A percentile compares a stretch with the other conserved stretches of the same genome.
Evolutionary conservation across 2,888 invertebrate species (phyloP).

Genomic region (Tetragonula carbonaria): DNA sequence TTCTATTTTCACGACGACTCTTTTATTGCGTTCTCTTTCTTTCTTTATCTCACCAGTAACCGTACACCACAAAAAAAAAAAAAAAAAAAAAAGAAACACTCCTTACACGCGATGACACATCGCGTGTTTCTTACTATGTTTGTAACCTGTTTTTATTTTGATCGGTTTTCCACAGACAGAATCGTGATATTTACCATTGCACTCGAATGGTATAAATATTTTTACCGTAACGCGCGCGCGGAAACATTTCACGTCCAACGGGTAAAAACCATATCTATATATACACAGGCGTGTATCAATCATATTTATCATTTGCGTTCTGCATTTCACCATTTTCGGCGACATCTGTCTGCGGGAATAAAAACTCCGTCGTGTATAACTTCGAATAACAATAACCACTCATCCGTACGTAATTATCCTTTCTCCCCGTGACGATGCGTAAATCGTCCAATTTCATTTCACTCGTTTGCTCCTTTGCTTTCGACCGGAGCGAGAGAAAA

Average conservation of each 20-base stretch:
- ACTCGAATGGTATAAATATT: not conserved
- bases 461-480: no score
- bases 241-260: not conserved
- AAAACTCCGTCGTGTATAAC: not conserved
- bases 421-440: not conserved
- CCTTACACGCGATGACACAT: slow-evolving; percentile 2
- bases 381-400: slow-evolving; percentile 9
- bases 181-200: slow-evolving; percentile 16
- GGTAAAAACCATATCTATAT: slow-evolving; percentile 7
- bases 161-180: slow-evolving; percentile 24
- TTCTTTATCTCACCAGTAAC: slow-evolving; percentile 19
- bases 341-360: not conserved
- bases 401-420: not conserved
- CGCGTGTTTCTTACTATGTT: slow-evolving; percentile 68
- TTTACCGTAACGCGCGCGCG: not conserved
- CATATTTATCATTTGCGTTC: slow-evolving; percentile 20
- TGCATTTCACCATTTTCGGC: not conserved
- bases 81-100: not conserved
- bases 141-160: slow-evolving; percentile 77
- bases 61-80: not conserved
- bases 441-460: slow-evolving; percentile 4
- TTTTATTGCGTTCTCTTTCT: not conserved
- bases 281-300: not conserved
- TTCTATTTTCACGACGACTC: not conserved
- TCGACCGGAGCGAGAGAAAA: no score